phyloP scores from a whole-genome alignment of 1,140 invertebrate genomes.

The Eriocheir sinensis region DNA sequence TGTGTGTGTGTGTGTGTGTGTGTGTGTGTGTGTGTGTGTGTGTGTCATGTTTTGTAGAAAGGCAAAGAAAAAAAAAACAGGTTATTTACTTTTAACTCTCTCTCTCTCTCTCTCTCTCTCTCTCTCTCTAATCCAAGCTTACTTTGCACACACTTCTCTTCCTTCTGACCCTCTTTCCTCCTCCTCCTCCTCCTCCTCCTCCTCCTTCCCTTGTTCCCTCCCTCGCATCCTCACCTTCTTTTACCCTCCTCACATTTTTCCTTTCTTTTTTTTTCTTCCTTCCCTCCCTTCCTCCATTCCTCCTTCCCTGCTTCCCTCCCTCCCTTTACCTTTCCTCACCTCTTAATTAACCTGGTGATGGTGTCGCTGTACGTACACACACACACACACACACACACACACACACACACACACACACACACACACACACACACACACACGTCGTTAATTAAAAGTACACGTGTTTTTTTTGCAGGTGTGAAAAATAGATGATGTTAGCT shows the following conservation, averaged over 20 bases:
- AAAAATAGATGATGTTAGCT: too few relatives aligned
- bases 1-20: constrained; percentile 22
- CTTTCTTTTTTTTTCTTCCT: not conserved
- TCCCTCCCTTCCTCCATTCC: not conserved
- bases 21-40: constrained; percentile 22
- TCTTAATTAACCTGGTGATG: not conserved
- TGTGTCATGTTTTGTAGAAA: not conserved
- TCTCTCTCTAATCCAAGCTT: too few relatives aligned
- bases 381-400: constrained; percentile 10
- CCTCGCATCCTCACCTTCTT: not conserved
- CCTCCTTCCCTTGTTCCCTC: not conserved
- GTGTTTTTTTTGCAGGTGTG: not conserved
- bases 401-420: constrained; percentile 13
- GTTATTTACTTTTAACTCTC: not conserved
- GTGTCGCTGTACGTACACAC: not conserved
- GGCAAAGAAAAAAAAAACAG: not conserved
- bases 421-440: not conserved
- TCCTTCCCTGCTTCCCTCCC: too few relatives aligned
- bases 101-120: constrained; percentile 1
- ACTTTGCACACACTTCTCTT: too few relatives aligned
- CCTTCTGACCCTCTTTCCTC: not conserved
- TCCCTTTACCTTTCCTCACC: too few relatives aligned
- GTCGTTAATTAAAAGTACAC: too few relatives aligned
- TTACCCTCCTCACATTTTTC: not conserved
- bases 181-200: not conserved